Evolutionary conservation across 2,113 vertebrate genomes (phyloP).

Genomic region (Amblyornis subalaris): DNA sequence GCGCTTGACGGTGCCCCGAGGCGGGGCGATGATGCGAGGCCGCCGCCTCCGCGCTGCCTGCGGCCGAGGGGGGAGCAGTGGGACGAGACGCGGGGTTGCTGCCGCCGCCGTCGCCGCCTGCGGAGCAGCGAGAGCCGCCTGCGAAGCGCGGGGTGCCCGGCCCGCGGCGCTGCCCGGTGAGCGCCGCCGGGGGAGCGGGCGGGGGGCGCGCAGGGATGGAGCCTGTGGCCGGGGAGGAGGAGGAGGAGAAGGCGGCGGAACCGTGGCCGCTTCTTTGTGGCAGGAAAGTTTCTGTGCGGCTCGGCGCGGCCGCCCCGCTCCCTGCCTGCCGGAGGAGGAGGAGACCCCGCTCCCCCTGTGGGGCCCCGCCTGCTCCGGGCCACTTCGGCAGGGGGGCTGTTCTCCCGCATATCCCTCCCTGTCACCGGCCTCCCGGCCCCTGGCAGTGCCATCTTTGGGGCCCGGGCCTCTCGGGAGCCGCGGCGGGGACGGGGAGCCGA

Average conservation of each 20-base stretch:
- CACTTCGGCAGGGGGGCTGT: not conserved
- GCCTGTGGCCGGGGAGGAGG: not conserved
- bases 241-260: not conserved
- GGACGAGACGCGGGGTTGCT: not conserved
- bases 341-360: not conserved
- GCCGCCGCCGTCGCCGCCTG: not conserved
- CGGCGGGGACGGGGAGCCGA: not conserved
- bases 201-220: not conserved
- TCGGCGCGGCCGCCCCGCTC: not conserved
- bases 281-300: not conserved
- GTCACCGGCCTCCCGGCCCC: not conserved
- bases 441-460: not conserved
- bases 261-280: not conserved
- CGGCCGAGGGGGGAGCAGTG: slow-evolving; percentile 27
- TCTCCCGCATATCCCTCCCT: not conserved
- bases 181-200: not conserved
- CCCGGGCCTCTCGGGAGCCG: not conserved
- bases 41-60: slow-evolving; percentile 29
- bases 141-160: not conserved
- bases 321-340: not conserved
- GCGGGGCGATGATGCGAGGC: slow-evolving; percentile 21
- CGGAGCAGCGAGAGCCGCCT: not conserved
- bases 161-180: not conserved
- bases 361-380: not conserved
- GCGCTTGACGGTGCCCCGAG: slow-evolving; percentile 39